Evolutionary conservation across 2,113 vertebrate genomes (phyloP).

Genomic region (Barbus barbus): DNA sequence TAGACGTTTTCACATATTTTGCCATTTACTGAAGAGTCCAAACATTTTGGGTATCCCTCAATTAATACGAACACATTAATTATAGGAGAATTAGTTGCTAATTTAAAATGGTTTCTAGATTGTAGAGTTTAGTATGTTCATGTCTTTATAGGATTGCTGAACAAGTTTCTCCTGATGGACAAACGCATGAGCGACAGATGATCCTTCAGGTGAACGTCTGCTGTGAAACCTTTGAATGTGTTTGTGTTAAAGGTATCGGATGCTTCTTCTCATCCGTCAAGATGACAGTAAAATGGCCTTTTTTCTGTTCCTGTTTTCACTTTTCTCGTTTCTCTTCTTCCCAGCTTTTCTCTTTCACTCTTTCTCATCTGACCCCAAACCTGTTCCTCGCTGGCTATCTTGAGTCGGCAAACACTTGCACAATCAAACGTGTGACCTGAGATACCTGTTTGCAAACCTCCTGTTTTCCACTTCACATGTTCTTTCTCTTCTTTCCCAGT

Average conservation of each 20-base stretch:
- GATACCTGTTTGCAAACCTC: not conserved
- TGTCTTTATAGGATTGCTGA: not conserved
- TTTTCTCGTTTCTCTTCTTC: not conserved
- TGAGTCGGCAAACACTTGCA: conserved; percentile 7
- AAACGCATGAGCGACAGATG: no score
- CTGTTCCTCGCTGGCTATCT: conserved; percentile 8
- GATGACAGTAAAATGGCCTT: no score
- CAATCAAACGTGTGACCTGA: not conserved
- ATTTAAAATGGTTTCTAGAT: no score
- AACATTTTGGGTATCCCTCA: not conserved
- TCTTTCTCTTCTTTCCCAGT: not conserved
- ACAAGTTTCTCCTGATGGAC: not conserved
- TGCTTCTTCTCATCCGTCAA: not conserved
- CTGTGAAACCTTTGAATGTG: no score
- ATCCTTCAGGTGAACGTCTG: not conserved
- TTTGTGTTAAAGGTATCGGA: no score
- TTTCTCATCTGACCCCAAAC: not conserved
- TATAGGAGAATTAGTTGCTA: not conserved
- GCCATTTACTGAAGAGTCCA: not conserved
- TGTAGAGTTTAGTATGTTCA: not conserved
- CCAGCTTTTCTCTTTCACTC: not conserved
- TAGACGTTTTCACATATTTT: no score
- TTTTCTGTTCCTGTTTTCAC: not conserved
- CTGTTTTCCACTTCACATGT: not conserved
- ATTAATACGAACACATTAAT: not conserved